Percentiles rank a stretch among this genome's conserved stretches.
Conservation (phyloP, 2,888 invertebrate genomes). For the Drosophila demipolita region DNA sequence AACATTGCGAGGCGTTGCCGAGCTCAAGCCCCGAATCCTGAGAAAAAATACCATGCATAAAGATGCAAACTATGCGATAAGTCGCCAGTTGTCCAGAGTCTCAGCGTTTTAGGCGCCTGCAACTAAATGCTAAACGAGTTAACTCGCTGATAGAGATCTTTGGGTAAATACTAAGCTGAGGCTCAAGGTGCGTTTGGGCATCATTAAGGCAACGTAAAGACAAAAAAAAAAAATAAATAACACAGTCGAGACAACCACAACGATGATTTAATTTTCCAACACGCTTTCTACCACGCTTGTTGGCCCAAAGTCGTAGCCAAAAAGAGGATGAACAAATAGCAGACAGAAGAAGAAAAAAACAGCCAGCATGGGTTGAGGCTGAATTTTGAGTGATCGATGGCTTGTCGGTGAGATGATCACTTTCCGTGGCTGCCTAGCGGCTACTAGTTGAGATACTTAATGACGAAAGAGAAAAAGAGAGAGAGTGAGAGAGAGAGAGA, state of each 20-base stretch:
- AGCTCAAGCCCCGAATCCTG: constrained; percentile 51
- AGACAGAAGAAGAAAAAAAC: constrained; percentile 3
- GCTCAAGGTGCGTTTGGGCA: constrained; percentile 74
- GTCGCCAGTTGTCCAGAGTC: constrained; percentile 24
- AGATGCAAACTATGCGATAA: constrained; percentile 73
- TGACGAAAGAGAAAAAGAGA: constrained; percentile 29
- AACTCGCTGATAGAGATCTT: constrained; percentile 83
- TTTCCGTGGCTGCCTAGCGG: constrained; percentile 80
- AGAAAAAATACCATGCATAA: constrained; percentile 53
- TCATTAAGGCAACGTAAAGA: constrained; percentile 66
- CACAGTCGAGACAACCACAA: constrained; percentile 43
- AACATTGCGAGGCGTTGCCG: constrained; percentile 59
- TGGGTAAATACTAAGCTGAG: constrained; percentile 67
- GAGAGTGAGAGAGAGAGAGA: constrained; percentile 2
- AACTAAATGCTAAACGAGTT: constrained; percentile 83
- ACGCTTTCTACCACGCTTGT: constrained; percentile 69
- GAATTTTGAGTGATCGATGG: constrained; percentile 75
- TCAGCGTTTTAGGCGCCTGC: constrained; percentile 76
- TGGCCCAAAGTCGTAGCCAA: constrained; percentile 45
- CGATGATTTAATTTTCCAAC: constrained; percentile 82
- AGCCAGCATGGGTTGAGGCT: constrained; percentile 60
- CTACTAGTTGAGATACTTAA: constrained; percentile 81
- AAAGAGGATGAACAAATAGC: constrained; percentile 16
- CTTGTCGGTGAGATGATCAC: constrained; percentile 80
- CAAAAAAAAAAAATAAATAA: constrained; percentile 22